phyloP scores from a whole-genome alignment of 2,113 vertebrate species.

The Pelobates fuscus region DNA sequence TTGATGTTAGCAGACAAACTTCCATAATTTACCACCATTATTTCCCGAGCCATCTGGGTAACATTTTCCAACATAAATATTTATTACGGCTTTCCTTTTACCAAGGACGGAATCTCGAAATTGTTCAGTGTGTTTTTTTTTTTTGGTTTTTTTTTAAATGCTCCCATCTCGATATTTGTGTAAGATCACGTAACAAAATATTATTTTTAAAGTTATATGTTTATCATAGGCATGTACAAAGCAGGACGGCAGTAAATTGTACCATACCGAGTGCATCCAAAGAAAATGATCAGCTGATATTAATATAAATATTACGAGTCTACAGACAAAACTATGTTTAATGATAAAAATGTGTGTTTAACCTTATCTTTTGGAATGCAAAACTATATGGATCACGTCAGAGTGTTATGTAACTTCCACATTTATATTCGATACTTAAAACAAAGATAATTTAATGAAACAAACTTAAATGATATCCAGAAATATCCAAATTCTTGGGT shows the following conservation, averaged over 20 bases:
- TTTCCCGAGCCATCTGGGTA: constrained; percentile 22
- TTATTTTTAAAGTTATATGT: not conserved
- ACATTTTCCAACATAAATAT: constrained; percentile 37
- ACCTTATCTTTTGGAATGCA: constrained; percentile 7
- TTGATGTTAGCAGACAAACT: constrained; percentile 6
- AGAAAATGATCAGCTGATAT: not conserved
- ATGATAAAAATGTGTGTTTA: constrained; percentile 8
- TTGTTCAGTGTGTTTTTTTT: too few relatives aligned
- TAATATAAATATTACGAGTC: not conserved
- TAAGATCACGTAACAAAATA: constrained; percentile 11
- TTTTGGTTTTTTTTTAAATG: not conserved
- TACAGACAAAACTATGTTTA: not conserved
- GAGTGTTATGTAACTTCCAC: not conserved
- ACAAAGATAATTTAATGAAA: not conserved
- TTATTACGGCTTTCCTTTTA: constrained; percentile 17
- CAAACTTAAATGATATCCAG: not conserved
- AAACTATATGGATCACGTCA: not conserved
- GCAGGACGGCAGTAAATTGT: not conserved
- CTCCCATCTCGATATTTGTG: not conserved
- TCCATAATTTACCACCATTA: constrained; percentile 25
- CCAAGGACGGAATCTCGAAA: not conserved
- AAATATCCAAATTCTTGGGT: not conserved
- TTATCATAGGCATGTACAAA: not conserved
- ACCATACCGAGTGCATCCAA: too few relatives aligned
- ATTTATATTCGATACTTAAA: not conserved